A percentile compares a stretch with the other conserved stretches of the same genome.
phyloP scores from a whole-genome alignment of 2,888 invertebrate species.

The Hypolimnas misippus region DNA sequence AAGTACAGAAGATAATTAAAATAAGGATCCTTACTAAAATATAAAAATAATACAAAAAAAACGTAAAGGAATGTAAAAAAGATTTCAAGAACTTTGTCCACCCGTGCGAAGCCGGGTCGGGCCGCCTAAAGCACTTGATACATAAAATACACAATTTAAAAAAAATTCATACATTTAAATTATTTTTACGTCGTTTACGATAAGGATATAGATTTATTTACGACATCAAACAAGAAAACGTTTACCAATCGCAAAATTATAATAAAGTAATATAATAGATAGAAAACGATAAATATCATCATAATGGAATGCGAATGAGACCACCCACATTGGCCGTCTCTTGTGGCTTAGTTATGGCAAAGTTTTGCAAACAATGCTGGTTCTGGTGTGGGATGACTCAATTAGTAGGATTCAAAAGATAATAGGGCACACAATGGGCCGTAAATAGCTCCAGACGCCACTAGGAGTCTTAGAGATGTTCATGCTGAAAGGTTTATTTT shows the following conservation, averaged over 20 bases:
- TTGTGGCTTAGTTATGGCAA: conserved; percentile 64
- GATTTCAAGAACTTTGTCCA: too few species aligned
- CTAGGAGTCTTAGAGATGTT: conserved; percentile 35
- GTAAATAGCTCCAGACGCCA: conserved; percentile 64
- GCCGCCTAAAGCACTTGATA: too few species aligned
- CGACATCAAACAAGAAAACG: neutral
- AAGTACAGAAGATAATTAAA: too few species aligned
- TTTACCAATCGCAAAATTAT: neutral
- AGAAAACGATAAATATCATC: conserved; percentile 41
- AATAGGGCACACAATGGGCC: conserved; percentile 68
- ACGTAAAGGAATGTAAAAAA: too few species aligned
- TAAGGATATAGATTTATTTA: neutral
- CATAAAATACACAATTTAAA: too few species aligned
- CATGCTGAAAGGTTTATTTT: conserved; percentile 44
- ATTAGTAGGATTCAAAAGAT: conserved; percentile 72
- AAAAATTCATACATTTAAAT: too few species aligned
- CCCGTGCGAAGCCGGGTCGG: too few species aligned
- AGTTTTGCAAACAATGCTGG: conserved; percentile 79
- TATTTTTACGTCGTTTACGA: neutral
- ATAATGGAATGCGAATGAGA: conserved; percentile 50
- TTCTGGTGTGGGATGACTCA: conserved; percentile 76
- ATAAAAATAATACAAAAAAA: too few species aligned
- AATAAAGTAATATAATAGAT: neutral
- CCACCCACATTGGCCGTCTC: conserved; percentile 68
- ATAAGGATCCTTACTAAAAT: too few species aligned